Base-by-base conservation (phyloP, 2,888 invertebrate species). In the Agriotes lineatus region DNA sequence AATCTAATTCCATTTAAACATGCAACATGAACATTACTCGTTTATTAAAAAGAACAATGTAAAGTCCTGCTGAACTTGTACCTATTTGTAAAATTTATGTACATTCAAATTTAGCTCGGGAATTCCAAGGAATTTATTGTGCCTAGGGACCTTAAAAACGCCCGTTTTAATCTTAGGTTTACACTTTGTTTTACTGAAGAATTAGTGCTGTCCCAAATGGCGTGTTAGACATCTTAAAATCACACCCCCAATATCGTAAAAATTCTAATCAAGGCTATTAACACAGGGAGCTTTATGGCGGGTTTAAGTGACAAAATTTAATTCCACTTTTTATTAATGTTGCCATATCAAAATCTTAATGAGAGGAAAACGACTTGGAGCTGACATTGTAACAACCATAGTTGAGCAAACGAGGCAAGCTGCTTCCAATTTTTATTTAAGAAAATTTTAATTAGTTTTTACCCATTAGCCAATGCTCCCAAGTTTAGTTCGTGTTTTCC, bases 281-380 rank as follows among this genome's bases (percentile, higher is more conserved):
- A 52, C 52, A 35, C 52, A 16, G 12, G 18, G 33, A 18, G 14
- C 25, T 30, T 50, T 50, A 50, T 25, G 16, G 50, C 5, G 50
- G 9, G 25, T 52, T 52, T 33, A 35, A 18, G 52, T 33, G 33
- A 52, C 52, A 52, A 52, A 52, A 52, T 52, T 52, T 18, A 52
- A 52, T 52, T 52, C 14, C 33, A 30, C 33, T 52, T 52, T 52
- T 52, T 52, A 35, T 52, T 33, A 52, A 52, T 33, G 52, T 33
- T 22, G 19, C 25, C 52, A 35, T 52, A 52, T 33, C 52, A 12
- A 25, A 18, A 52, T 52, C 52, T 52, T 52, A 52, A 52, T 33
- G 33, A 25, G 18, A 35, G 33, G 2, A 12, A 48, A 48, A 48
- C 18, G 33, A 18, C 52, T 25, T n/a, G 18, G 16, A 25, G 33